These are phyloP conservation scores for Operophtera brumata DNA, from an alignment of 2,888 invertebrate genomes.

Conservation along the genomic window DNA sequence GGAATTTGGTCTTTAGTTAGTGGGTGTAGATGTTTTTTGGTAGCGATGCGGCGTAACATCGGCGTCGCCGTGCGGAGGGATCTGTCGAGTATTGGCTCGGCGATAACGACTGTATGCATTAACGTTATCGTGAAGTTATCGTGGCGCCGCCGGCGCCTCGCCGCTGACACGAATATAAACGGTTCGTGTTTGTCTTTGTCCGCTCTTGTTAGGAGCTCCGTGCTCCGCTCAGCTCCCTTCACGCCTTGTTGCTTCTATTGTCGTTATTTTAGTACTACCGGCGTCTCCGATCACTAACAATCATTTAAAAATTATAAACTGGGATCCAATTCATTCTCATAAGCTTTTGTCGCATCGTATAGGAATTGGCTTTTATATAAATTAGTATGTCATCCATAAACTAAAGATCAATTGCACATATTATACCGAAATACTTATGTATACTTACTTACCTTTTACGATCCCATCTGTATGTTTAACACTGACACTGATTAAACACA, in stretches of 20 bases:
- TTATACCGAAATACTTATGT: constrained; percentile 3
- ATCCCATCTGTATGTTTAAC: constrained; percentile 32
- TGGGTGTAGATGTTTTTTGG: constrained; percentile 33
- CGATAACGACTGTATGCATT: constrained; percentile 74
- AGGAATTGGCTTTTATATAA: constrained; percentile 21
- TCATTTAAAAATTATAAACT: neutral
- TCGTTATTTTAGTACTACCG: constrained; percentile 25
- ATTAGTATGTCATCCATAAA: constrained; percentile 30
- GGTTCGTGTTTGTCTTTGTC: constrained; percentile 57
- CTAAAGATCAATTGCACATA: constrained; percentile 24
- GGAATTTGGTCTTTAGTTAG: constrained; percentile 50
- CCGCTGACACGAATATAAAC: constrained; percentile 56
- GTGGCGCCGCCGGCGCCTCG: constrained; percentile 76
- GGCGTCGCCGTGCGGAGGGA: constrained; percentile 48
- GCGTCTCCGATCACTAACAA: neutral
- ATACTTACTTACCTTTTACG: constrained; percentile 32
- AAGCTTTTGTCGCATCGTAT: constrained; percentile 22
- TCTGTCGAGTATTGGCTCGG: constrained; percentile 45
- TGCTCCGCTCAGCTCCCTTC: constrained; percentile 28
- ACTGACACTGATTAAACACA: constrained; percentile 28
- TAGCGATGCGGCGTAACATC: constrained; percentile 36
- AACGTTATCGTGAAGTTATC: constrained; percentile 73
- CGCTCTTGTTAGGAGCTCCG: constrained; percentile 44
- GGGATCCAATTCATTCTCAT: constrained; percentile 11
- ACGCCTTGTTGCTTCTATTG: constrained; percentile 20